These are phyloP conservation scores for Tachina fera DNA, from an alignment of 2,888 invertebrate genomes.

Conservation along the genomic window DNA sequence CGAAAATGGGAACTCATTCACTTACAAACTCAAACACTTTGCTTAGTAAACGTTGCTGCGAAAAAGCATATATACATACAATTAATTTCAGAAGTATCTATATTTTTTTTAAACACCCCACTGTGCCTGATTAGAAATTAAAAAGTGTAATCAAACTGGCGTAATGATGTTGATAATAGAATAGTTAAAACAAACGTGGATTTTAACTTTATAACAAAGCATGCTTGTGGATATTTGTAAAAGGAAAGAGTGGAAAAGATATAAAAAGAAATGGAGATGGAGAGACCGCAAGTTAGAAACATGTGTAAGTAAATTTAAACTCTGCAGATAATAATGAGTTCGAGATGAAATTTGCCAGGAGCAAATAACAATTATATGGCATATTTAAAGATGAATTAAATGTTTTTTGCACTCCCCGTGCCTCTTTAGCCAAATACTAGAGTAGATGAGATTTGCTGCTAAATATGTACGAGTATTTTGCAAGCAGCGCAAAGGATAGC, in stretches of 20 bases:
- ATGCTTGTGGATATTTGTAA: background rate
- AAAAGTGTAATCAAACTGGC: constrained; percentile 14
- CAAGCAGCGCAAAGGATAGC: background rate
- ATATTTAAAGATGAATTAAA: constrained; percentile 56
- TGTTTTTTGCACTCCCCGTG: constrained; percentile 13
- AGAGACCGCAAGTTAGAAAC: background rate
- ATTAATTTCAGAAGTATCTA: background rate
- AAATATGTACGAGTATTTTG: background rate
- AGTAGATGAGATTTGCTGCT: background rate
- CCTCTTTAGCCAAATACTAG: background rate
- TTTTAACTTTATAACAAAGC: background rate
- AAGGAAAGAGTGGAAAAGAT: background rate
- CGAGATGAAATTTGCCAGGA: constrained; percentile 60
- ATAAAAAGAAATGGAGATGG: too few species aligned
- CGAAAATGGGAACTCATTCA: too few species aligned
- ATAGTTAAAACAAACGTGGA: constrained; percentile 27
- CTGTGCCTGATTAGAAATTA: constrained; percentile 19
- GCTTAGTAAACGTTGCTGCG: too few species aligned
- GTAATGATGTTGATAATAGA: constrained; percentile 6
- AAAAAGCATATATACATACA: background rate
- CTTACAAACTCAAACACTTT: too few species aligned
- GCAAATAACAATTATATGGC: constrained; percentile 67
- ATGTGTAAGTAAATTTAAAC: constrained; percentile 21
- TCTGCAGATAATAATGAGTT: constrained; percentile 44
- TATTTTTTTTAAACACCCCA: background rate